phyloP scores from a whole-genome alignment of 30 jellyfish, hydroid and myxozoan species.

The Hydra vulgaris region DNA sequence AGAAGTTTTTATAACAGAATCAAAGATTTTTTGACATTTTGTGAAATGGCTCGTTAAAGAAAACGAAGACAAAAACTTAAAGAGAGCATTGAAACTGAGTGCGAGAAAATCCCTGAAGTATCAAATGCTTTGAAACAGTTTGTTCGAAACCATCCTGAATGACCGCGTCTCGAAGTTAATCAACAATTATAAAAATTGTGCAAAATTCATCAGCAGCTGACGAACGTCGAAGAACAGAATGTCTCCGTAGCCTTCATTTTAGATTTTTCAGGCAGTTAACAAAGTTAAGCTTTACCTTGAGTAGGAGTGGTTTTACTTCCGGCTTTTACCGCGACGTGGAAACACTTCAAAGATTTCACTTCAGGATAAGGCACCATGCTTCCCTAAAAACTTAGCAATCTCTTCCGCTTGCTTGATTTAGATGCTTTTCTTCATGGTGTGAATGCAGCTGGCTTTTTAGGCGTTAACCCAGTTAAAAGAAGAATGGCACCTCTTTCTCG shows the following conservation, averaged over 20 bases:
- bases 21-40: not conserved
- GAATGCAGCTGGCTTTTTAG: no score
- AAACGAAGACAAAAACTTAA: not conserved
- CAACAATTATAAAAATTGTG: slow-evolving; percentile 12
- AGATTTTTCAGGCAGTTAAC: not conserved
- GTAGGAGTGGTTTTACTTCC: slow-evolving; percentile 8
- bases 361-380: not conserved
- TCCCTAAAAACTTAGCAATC: not conserved
- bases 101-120: not conserved
- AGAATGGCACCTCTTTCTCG: no score
- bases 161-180: not conserved
- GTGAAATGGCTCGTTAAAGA: not conserved
- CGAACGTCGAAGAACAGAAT: slow-evolving; percentile 31
- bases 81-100: not conserved
- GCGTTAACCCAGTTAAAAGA: no score
- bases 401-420: not conserved
- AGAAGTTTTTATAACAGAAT: not conserved
- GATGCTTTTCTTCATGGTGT: no score
- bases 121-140: not conserved
- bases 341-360: not conserved
- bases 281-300: slow-evolving; percentile 15
- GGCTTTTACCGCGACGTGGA: slow-evolving; percentile 16
- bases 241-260: slow-evolving; percentile 6
- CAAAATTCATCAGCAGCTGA: slow-evolving; percentile 23
- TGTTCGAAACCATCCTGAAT: not conserved